Evolutionary conservation across 2,113 vertebrate genomes (phyloP), one percentile per base, ranked within the genome.

Genomic region (Columba livia): DNA sequence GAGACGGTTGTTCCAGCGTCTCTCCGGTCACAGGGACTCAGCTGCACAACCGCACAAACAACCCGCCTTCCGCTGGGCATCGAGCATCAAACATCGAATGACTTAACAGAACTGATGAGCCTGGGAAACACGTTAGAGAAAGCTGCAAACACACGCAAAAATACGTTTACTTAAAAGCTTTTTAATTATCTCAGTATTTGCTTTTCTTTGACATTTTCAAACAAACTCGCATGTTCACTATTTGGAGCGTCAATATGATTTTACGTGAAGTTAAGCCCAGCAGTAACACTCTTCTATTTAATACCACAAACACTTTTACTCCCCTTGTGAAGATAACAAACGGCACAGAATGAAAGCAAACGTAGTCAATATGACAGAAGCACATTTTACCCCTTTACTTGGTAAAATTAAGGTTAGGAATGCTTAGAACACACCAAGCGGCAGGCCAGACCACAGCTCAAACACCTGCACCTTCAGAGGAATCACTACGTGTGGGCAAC

Each of bases 41-140:
- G 42, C 42, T 17, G 65, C 48, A 48, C 11, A 56, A 29, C 1
- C 36, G 36, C 66, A 80, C 60, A 44, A 78, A 48, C 50, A 51
- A 81, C 34, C 34, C 61, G 19, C 9, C 77, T 74, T 50, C 70
- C 75, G 34, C 48, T 71, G 71, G 54, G 38, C 53, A 80, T 75
- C 64, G 10, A 75, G 48, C 61, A 83, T 51, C 77, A 81, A 50
- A 65, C 56, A 89, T 2, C 53, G 70, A 86, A 90, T 75, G 77
- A 74, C 51, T 88, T 73, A 78, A 84, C 60, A 32, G 47, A 84
- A 86, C 9, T 67, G 20, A 78, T 38, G 34, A 96, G 60, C 17
- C 72, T 83, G 15, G 32, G 72, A 79, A 88, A 88, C 32, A 69
- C 12, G 62, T 58, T 26, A 88, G 9, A 66, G n/a, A 3, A 94